These are phyloP conservation scores for Lydus trimaculatus DNA, from an alignment of 2,888 invertebrate species.

Conservation along the genomic window DNA sequence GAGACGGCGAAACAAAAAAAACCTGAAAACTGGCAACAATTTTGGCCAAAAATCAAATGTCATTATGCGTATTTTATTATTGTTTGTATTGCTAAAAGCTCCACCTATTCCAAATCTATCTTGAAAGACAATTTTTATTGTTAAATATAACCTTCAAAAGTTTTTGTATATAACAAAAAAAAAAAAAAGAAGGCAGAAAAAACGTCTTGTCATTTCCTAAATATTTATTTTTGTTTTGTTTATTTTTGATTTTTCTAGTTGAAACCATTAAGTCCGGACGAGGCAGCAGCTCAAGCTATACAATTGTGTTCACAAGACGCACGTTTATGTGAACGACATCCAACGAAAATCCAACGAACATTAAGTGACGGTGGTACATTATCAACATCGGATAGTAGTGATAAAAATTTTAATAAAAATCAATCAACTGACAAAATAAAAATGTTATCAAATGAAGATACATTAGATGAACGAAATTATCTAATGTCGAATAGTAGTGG, in stretches of 20 bases:
- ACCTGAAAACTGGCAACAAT: neutral
- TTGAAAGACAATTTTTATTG: neutral
- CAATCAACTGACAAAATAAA: neutral
- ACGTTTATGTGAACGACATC: constrained; percentile 78
- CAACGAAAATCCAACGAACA: constrained; percentile 76
- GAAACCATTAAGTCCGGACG: constrained; percentile 80
- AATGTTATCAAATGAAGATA: neutral
- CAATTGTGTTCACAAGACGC: constrained; percentile 87
- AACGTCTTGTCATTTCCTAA: neutral
- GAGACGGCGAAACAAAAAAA: no score
- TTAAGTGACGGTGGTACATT: constrained; percentile 40
- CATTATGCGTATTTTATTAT: neutral
- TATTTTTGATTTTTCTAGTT: constrained; percentile 60
- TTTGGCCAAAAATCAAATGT: neutral
- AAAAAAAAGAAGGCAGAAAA: neutral
- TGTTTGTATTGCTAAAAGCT: neutral
- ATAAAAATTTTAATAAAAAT: constrained; percentile 3
- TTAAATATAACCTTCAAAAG: neutral
- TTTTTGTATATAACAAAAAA: neutral
- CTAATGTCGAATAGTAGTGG: constrained; percentile 1
- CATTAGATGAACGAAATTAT: constrained; percentile 13
- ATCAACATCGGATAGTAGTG: constrained; percentile 19
- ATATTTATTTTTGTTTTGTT: constrained; percentile 1
- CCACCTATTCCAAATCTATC: neutral
- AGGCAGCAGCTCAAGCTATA: constrained; percentile 90